phyloP scores from a whole-genome alignment of 1,140 invertebrate genomes.

The Zaprionus camerounensis region DNA sequence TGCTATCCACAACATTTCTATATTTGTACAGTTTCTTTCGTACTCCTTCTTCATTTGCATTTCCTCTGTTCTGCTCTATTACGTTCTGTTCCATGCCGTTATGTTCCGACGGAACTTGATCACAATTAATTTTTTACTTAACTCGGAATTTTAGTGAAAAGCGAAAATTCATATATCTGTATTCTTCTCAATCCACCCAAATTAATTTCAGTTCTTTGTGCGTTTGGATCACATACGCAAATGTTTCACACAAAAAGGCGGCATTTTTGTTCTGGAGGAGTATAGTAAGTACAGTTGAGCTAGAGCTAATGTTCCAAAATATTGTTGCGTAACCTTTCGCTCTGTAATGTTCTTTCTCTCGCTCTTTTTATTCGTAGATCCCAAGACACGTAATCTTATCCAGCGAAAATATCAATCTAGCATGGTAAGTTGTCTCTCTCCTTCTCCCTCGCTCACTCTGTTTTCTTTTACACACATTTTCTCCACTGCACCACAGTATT shows the following conservation, averaged over 20 bases:
- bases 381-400: slow-evolving; percentile 97
- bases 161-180: slow-evolving; percentile 3
- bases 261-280: slow-evolving; percentile 99
- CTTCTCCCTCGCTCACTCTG: slow-evolving; percentile 2
- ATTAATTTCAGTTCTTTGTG: slow-evolving; percentile 98
- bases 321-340: background rate
- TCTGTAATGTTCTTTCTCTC: background rate
- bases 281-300: slow-evolving; percentile 91
- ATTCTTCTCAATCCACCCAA: slow-evolving; percentile 29
- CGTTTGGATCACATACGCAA: slow-evolving; percentile 99
- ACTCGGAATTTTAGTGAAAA: background rate
- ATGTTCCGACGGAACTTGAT: slow-evolving; percentile 19
- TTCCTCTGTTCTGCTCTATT: slow-evolving; percentile 28
- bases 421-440: slow-evolving; percentile 92
- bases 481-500: slow-evolving; percentile 21
- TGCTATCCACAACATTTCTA: slow-evolving; percentile 25
- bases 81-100: slow-evolving; percentile 35
- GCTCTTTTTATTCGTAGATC: slow-evolving; percentile 89
- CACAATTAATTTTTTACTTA: background rate
- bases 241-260: slow-evolving; percentile 99
- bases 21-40: slow-evolving; percentile 17
- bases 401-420: slow-evolving; percentile 98
- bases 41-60: slow-evolving; percentile 29
- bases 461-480: background rate
- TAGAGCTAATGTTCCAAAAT: background rate